Percentiles rank a stretch among this genome's conserved stretches.
Conservation (phyloP, 2,113 vertebrate species). For the Heptranchias perlo region DNA sequence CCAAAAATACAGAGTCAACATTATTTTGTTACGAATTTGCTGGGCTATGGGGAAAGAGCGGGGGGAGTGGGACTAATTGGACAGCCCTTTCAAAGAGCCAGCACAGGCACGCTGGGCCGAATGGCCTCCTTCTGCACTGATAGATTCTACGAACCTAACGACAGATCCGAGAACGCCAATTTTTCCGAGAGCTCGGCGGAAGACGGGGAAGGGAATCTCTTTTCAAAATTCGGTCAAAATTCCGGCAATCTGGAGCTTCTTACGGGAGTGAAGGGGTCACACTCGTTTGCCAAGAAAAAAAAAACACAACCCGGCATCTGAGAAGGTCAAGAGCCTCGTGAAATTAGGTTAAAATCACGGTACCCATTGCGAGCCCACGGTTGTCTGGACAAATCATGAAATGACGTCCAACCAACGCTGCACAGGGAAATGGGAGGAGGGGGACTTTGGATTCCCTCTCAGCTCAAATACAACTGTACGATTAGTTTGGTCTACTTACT, state of each 20-base stretch:
- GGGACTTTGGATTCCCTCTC: not conserved
- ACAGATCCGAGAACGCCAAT: not conserved
- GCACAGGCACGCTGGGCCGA: not conserved
- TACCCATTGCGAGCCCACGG: not conserved
- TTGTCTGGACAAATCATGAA: not conserved
- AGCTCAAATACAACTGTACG: not conserved
- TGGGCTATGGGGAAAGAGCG: not conserved
- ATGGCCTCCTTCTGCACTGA: not conserved
- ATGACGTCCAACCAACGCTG: not conserved
- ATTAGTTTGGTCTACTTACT: slow-evolving; percentile 70
- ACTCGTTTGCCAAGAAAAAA: too few species aligned
- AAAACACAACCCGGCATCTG: not conserved
- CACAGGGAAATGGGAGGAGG: not conserved
- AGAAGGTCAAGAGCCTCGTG: not conserved
- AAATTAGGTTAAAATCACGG: not conserved
- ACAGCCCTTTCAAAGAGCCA: too few species aligned
- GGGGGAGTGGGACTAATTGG: not conserved
- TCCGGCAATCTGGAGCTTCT: not conserved
- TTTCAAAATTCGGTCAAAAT: not conserved
- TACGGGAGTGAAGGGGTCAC: too few species aligned
- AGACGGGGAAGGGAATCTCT: not conserved
- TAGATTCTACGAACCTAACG: too few species aligned
- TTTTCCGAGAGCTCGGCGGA: not conserved
- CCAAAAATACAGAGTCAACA: not conserved
- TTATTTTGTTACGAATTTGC: not conserved